Evolutionary conservation across 35 echinoderm and acorn worm genomes (phyloP).

Genomic region (Stichopus chloronotus): DNA sequence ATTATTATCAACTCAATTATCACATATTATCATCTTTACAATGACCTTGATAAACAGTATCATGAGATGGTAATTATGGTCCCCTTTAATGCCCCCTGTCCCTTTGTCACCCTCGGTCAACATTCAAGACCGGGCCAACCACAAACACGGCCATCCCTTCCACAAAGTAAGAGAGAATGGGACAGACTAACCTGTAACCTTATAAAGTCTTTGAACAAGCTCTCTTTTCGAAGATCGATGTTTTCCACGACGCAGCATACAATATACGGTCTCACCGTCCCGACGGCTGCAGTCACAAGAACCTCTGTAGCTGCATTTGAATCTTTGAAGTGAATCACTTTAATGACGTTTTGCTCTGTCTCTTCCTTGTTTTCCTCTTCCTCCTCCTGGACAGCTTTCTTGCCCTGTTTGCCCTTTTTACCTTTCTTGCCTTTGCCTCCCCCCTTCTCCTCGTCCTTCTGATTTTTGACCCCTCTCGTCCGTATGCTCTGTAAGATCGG

Average conservation of each 20-base stretch:
- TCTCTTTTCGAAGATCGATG: constrained; percentile 69
- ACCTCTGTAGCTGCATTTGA: constrained; percentile 65
- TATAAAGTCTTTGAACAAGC: constrained; percentile 86
- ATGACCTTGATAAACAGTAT: no score
- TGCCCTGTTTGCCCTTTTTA: constrained; percentile 65
- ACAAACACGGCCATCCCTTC: no score
- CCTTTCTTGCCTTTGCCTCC: constrained; percentile 38
- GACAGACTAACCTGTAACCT: constrained; percentile 67
- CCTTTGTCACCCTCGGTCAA: no score
- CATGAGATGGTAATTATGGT: no score
- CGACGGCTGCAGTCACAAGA: constrained; percentile 55
- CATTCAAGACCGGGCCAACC: no score
- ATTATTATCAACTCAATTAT: no score
- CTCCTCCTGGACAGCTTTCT: constrained; percentile 46
- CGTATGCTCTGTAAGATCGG: constrained; percentile 81
- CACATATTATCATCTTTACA: no score
- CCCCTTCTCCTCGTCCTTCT: background rate
- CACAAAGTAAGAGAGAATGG: no score
- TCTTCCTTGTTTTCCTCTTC: constrained; percentile 56
- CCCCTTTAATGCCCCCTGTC: no score
- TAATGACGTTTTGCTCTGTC: constrained; percentile 41
- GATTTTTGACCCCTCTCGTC: constrained; percentile 61
- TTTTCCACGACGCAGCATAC: constrained; percentile 88
- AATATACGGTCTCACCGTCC: constrained; percentile 76
- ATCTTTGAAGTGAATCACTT: constrained; percentile 75